Conservation (phyloP, 2,888 invertebrate species). For the Gisinianus flammeolus region DNA sequence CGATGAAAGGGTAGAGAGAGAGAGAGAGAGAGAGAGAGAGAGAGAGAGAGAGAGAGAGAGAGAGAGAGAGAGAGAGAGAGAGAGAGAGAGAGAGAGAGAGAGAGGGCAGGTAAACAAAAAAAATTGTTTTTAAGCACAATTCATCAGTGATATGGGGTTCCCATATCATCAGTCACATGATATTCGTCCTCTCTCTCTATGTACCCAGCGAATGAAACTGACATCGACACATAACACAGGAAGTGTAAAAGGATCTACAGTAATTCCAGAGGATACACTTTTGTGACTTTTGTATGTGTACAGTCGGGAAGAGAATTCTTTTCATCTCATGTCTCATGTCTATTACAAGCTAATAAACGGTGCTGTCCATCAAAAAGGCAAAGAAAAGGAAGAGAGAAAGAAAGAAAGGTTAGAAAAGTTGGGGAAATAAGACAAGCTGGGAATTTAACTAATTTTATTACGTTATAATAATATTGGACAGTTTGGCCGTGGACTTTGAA, state of each 20-base stretch:
- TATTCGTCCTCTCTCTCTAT: background rate
- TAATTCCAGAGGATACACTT: too few relatives aligned
- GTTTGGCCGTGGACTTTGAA: too few relatives aligned
- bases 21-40: too few relatives aligned
- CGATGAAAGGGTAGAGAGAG: slow-evolving; percentile 12
- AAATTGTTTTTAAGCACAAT: background rate
- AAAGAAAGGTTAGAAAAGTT: background rate
- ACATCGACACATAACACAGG: background rate
- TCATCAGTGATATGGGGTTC: background rate
- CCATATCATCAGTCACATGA: background rate
- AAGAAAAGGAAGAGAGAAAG: background rate
- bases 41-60: too few relatives aligned
- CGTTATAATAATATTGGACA: too few relatives aligned
- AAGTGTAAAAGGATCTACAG: slow-evolving; percentile 6
- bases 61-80: too few relatives aligned
- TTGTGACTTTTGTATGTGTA: too few relatives aligned
- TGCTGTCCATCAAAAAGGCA: slow-evolving; percentile 8
- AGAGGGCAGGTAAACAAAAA: background rate
- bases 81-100: too few relatives aligned
- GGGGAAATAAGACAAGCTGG: too few relatives aligned
- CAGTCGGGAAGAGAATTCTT: too few relatives aligned
- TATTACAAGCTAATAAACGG: slow-evolving; percentile 4
- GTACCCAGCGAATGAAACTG: background rate
- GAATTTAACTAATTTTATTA: too few relatives aligned
- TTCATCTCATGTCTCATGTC: background rate